Percentiles rank a stretch among this genome's conserved stretches.
phyloP scores from a whole-genome alignment of 2,113 vertebrate species.

The Clarias macrocephalus region DNA sequence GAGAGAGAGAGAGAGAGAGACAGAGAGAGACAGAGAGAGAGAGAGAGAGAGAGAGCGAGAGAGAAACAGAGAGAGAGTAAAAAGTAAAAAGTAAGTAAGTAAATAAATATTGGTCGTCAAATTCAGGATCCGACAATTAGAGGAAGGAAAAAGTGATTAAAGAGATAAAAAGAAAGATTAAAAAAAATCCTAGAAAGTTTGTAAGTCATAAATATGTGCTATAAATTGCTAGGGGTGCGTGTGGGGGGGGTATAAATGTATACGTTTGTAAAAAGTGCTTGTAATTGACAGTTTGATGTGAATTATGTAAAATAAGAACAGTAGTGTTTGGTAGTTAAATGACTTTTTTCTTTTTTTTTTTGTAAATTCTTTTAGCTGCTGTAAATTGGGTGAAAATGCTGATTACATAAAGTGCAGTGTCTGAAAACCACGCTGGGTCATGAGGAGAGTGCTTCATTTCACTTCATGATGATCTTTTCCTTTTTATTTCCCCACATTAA shows the following conservation, averaged over 20 bases:
- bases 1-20: no score
- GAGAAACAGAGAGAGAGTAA: no score
- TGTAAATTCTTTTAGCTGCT: conserved; percentile 5
- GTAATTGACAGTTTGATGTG: neutral
- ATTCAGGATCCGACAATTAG: neutral
- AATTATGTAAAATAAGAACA: neutral
- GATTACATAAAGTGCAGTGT: neutral
- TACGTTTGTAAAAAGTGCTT: neutral
- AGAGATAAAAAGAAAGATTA: neutral
- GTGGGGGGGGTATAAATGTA: no score
- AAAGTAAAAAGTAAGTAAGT: neutral
- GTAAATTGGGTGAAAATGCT: conserved; percentile 42
- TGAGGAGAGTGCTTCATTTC: conserved; percentile 15
- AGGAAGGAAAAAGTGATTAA: neutral
- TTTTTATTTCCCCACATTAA: neutral
- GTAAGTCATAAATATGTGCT: neutral
- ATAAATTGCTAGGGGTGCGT: neutral
- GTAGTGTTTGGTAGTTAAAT: neutral
- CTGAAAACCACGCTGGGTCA: neutral
- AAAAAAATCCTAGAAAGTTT: neutral
- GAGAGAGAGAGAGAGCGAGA: no score
- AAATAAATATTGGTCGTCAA: neutral
- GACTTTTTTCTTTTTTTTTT: neutral
- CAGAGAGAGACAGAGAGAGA: no score
- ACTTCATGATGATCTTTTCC: conserved; percentile 15